Base-by-base conservation (phyloP, 1,140 invertebrate genomes). In the Tigriopus japonicus region DNA sequence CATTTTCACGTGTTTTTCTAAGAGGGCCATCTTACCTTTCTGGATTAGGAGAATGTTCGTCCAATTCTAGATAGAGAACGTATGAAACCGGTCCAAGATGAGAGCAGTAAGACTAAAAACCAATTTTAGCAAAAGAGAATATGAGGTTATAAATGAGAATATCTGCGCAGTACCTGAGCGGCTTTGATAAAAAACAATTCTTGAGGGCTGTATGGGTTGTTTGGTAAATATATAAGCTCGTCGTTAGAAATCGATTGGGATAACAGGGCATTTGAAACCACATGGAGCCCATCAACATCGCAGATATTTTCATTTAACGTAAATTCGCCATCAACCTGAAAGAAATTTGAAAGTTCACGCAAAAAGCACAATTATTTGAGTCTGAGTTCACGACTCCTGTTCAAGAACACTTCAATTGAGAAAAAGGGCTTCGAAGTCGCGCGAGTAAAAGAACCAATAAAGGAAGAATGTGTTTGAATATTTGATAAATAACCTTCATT, bases 51-150 rank as follows among this genome's bases (percentile, higher is more conserved):
- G 55, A 58, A 23, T 58, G 55, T 40, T 58, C 55, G 35, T 58
- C 55, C 17, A 58, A 41, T 42, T 58, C 55, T 15, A 58, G 15
- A 19, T 58, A 58, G 17, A 58, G 28, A 10, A 58, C 28, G 28
- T 58, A 58, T 15, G 55, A 58, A 17, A 58, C 55, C n/a, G 55
- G 55, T 7, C 55, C 55, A 42, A 58, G 14, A 15, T 58, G 55
- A 6, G 55, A 58, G n/a, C 55, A 58, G 15, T 58, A 58, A 2
- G 55, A 49, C 45, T 49, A 10, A 15, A 49, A 49, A n/a, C n/a
- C n/a, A n/a, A n/a, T n/a, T n/a, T n/a, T n/a, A n/a, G n/a, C n/a
- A n/a, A n/a, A n/a, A n/a, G n/a, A n/a, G n/a, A n/a, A n/a, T n/a
- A n/a, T n/a, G n/a, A n/a, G n/a, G n/a, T n/a, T n/a, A n/a, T n/a